Evolutionary conservation across 2,797 vertebrate genomes (phyloP), one percentile per base, ranked within the genome.

Genomic region (Acomys russatus): DNA sequence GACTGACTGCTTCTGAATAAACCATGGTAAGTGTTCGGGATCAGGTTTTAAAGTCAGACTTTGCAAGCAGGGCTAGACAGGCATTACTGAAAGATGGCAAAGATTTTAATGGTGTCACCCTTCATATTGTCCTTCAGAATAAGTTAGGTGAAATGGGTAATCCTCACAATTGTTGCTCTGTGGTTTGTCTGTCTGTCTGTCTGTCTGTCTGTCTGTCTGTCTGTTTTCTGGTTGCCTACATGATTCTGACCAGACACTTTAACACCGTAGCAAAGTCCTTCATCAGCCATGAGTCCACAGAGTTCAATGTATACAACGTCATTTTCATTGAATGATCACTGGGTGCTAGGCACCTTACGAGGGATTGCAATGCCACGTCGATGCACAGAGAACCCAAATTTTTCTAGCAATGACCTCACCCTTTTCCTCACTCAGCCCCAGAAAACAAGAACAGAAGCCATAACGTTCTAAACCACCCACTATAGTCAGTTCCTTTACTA

Each of bases 241-340:
- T 56, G 78, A 92, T 91, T 80, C 61, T 51, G 33, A 14, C 59
- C 86, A 86, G 59, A 90, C 6, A 78, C 30, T 1, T 84, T 90
- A 74, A 1, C 63, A 30, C 18, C 51, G 4, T 38, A 35, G 30
- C 49, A 82, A 5, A 76, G 15, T n/a, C 70, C 30, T 85, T 73
- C 22, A 87, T 44, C 38, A 82, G 51, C 30, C 1, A 54, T 54
- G 14, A 77, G 20, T 63, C 28, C 18, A 79, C 17, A 89, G 77
- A 80, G 51, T 80, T 64, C 59, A 88, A 80, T 70, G 78, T 49
- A 90, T 74, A 56, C 35, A 83, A 71, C 18, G 61, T 51, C 30
- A 70, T 73, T 86, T 86, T 74, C 49, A 25, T 76, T 90, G 70
- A 86, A 88, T 91, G 88, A 82, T 28, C 91, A 71, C 14, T 71